Percentiles rank a stretch among this genome's conserved stretches.
phyloP scores from a whole-genome alignment of 92 coral and sea anemone genomes.

The Zoanthus solanderi region DNA sequence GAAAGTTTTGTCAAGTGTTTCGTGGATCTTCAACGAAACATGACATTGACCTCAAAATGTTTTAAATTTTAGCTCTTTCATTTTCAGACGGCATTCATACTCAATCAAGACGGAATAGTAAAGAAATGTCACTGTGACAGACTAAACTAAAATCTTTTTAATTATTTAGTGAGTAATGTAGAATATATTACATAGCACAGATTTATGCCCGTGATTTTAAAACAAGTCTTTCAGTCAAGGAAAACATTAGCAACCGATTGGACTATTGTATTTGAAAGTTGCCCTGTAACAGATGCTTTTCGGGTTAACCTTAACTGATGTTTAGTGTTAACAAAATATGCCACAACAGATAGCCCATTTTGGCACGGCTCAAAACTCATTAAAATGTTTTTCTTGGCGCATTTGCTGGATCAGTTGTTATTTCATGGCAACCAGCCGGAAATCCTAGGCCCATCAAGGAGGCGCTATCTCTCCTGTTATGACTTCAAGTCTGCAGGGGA shows the following conservation, averaged over 20 bases:
- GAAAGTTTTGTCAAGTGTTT: slow-evolving; percentile 25
- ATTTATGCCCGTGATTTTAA: not conserved
- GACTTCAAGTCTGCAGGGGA: not conserved
- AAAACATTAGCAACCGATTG: slow-evolving; percentile 24
- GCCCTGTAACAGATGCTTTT: slow-evolving; percentile 8
- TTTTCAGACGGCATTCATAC: not conserved
- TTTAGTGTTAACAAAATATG: slow-evolving; percentile 33
- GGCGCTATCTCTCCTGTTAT: not conserved
- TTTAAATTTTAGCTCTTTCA: not conserved
- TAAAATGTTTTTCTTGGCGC: slow-evolving; percentile 8
- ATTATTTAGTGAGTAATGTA: slow-evolving; percentile 12
- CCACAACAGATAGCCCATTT: not conserved
- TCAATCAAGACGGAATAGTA: not conserved
- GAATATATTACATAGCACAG: slow-evolving; percentile 10
- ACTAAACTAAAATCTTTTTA: not conserved
- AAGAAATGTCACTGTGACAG: not conserved
- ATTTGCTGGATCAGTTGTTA: not conserved
- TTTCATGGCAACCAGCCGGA: not conserved
- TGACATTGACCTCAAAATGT: not conserved
- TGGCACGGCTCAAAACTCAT: not conserved
- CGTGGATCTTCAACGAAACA: slow-evolving; percentile 2
- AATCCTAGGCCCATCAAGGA: not conserved
- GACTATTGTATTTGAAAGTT: slow-evolving; percentile 20
- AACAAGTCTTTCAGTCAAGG: slow-evolving; percentile 25
- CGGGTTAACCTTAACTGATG: not conserved